Percentiles rank a stretch among this genome's conserved stretches.
Evolutionary conservation across 1,140 invertebrate genomes (phyloP).

Genomic region (Drosophila tsacasi): DNA sequence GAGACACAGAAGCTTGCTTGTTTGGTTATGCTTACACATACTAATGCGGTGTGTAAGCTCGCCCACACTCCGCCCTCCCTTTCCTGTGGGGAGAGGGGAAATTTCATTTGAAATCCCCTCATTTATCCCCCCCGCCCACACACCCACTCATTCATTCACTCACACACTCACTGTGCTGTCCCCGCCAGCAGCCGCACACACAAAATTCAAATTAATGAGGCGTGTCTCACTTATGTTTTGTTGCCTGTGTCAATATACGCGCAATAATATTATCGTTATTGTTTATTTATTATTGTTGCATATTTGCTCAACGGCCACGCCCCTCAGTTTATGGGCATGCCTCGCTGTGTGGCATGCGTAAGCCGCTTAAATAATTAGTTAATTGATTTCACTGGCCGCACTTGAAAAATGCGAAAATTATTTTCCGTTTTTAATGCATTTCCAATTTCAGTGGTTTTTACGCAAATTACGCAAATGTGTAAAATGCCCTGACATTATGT

Average conservation of each 20-base stretch:
- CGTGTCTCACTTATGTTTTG: constrained; percentile 67
- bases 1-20: constrained; percentile 12
- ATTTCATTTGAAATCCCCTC: constrained; percentile 25
- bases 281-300: constrained; percentile 45
- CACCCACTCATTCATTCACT: not conserved
- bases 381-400: constrained; percentile 57
- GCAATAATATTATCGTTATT: constrained; percentile 56
- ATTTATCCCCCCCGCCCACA: not conserved
- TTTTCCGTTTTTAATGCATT: constrained; percentile 11
- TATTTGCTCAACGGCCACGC: constrained; percentile 32
- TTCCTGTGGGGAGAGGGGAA: not conserved
- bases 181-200: not conserved
- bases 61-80: not conserved
- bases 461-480: constrained; percentile 32
- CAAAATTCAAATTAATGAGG: constrained; percentile 74
- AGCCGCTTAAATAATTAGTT: constrained; percentile 76
- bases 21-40: constrained; percentile 55
- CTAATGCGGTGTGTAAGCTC: constrained; percentile 33
- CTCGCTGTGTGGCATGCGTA: constrained; percentile 35
- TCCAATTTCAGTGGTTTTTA: constrained; percentile 11
- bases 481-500: constrained; percentile 27
- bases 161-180: not conserved
- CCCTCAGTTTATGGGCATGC: constrained; percentile 31
- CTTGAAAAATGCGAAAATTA: constrained; percentile 25
- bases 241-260: constrained; percentile 44